Evolutionary conservation across 2,797 vertebrate genomes (phyloP).

Genomic region (Danio jaintianensis): DNA sequence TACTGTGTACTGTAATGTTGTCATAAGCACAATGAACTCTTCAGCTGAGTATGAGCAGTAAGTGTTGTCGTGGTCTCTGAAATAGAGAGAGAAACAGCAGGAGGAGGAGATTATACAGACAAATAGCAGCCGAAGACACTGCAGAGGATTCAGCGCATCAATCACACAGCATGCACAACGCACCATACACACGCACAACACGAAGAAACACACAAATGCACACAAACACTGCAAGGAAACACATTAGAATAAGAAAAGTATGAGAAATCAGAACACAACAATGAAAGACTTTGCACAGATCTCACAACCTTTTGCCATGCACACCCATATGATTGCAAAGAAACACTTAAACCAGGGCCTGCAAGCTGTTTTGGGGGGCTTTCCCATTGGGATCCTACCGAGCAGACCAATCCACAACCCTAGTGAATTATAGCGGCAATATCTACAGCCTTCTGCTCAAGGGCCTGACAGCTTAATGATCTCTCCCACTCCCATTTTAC

Average conservation of each 20-base stretch:
- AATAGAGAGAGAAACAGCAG: slow-evolving; percentile 20
- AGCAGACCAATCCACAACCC: slow-evolving; percentile 52
- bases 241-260: slow-evolving; percentile 3
- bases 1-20: background rate
- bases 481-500: slow-evolving; percentile 49
- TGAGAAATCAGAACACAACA: background rate
- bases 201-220: background rate
- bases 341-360: background rate
- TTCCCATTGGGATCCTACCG: slow-evolving; percentile 55
- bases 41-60: slow-evolving; percentile 7
- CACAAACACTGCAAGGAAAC: too few species aligned
- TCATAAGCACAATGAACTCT: background rate
- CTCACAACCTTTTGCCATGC: slow-evolving; percentile 7
- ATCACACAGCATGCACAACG: slow-evolving; percentile 55
- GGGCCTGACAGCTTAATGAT: slow-evolving; percentile 66
- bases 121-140: slow-evolving; percentile 57
- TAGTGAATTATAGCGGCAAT: slow-evolving; percentile 72
- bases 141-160: slow-evolving; percentile 53
- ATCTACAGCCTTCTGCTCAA: slow-evolving; percentile 67
- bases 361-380: slow-evolving; percentile 57
- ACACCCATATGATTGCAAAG: background rate
- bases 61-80: slow-evolving; percentile 2
- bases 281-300: slow-evolving; percentile 3
- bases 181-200: background rate
- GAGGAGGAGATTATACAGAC: slow-evolving; percentile 62